Evolutionary conservation across 2,113 vertebrate species (phyloP).

Genomic region (Saccopteryx leptura): DNA sequence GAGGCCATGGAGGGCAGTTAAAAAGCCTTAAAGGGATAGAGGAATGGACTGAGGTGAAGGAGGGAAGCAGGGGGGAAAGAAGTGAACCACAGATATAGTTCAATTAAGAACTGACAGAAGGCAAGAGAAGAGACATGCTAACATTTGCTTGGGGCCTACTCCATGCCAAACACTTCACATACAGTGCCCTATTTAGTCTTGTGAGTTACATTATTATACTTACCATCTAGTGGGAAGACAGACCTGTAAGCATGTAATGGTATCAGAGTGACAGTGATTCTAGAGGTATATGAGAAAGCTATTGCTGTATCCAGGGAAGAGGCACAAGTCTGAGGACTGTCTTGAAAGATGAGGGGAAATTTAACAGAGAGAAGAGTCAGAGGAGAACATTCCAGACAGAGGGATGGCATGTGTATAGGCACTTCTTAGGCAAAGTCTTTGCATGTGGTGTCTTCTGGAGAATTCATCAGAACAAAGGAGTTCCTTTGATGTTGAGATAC

Average conservation of each 20-base stretch:
- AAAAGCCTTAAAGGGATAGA: background rate
- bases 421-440: background rate
- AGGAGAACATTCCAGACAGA: background rate
- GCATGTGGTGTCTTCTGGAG: background rate
- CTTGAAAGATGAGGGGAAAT: background rate
- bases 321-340: background rate
- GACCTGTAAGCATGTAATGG: background rate
- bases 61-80: background rate
- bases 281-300: background rate
- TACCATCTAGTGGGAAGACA: rapidly evolving
- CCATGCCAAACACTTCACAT: background rate
- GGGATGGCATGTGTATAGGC: background rate
- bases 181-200: background rate
- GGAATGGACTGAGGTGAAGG: background rate
- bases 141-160: background rate
- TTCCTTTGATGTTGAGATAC: background rate
- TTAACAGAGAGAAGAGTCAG: background rate
- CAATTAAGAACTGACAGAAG: background rate
- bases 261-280: background rate
- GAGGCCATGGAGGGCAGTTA: background rate
- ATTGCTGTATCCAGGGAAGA: background rate
- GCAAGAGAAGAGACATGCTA: background rate
- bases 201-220: background rate
- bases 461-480: background rate
- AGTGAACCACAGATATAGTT: background rate